Evolutionary conservation across 1,140 invertebrate species (phyloP), one percentile per base, ranked within the genome.

Genomic region (Brachionus plicatilis): DNA sequence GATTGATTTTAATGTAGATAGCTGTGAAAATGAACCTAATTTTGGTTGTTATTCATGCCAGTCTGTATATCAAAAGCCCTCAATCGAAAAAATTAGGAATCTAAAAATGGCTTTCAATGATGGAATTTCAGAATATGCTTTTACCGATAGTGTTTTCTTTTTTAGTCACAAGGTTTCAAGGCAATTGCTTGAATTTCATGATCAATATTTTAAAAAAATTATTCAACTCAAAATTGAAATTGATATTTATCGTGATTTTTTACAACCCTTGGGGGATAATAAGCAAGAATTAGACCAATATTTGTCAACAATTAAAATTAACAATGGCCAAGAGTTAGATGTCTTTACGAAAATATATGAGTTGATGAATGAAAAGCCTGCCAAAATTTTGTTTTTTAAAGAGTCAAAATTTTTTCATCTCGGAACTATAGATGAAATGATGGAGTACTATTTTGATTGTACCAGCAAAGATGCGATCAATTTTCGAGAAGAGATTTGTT

Each of bases 181-280:
- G 45, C 88, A 87, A 85, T 85, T 91, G 29, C 66, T 90, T 1
- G 68, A 87, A 4, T 89, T 90, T 66, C 87, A 87, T 11, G 85
- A 87, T 60, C 24, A 24, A 41, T 43, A 82, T 82, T 68, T 82
- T 60, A 20, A 68, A 60, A 27, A 11, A 11, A 68, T 82, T 7
- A 20, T 29, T 24, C 83, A 85, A 8, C 82, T 87, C 65, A 85
- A 85, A 12, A 88, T 88, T 86, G 91, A 91, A 87, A 88, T 91
- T 66, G 90, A 90, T 88, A 89, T 89, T n/a, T 91, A 91, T 86
- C 89, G 90, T 11, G 90, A 91, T 85, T 91, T 91, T 85, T 85
- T 91, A 12, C 90, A 90, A 85, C 87, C 89, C 5, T 85, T 91
- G 5, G 91, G 91, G 2, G 85, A 85, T 24, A 75, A 85, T 45